A percentile compares a stretch with the other conserved stretches of the same genome.
phyloP scores from a whole-genome alignment of 92 coral and sea anemone genomes.

The Epizoanthus ramosus region DNA sequence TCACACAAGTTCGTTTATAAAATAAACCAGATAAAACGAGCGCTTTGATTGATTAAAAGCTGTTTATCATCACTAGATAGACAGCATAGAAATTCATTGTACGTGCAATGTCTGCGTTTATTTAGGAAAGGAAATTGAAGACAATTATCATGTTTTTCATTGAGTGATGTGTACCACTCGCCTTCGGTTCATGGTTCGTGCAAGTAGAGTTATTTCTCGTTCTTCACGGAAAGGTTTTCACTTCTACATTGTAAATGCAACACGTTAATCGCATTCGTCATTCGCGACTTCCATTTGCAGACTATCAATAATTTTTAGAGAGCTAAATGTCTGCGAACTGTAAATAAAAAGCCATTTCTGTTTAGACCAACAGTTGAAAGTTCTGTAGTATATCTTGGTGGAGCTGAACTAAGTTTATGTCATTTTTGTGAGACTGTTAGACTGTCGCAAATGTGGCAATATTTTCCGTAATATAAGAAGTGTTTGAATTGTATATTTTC shows the following conservation, averaged over 20 bases:
- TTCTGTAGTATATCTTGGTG: not conserved
- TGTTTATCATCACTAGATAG: not conserved
- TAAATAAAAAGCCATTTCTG: not conserved
- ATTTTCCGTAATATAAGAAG: no score
- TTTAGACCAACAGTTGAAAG: not conserved
- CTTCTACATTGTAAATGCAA: not conserved
- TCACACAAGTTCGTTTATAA: not conserved
- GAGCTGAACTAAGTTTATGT: constrained; percentile 1
- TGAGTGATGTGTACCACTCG: not conserved
- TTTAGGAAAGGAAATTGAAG: not conserved
- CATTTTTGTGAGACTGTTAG: no score
- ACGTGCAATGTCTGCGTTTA: not conserved
- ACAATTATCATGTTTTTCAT: not conserved
- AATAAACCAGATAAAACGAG: not conserved
- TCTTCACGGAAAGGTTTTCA: not conserved
- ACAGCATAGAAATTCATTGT: no score
- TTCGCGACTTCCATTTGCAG: not conserved
- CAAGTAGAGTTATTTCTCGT: no score
- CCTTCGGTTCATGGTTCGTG: not conserved
- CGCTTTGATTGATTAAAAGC: not conserved
- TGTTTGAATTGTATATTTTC: no score
- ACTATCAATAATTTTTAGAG: not conserved
- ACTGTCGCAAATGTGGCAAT: no score
- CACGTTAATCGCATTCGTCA: constrained; percentile 1
- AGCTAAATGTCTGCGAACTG: not conserved